Evolutionary conservation across 2,113 vertebrate species (phyloP), one percentile per base, ranked within the genome.

Genomic region (Xyliphius kryptos): DNA sequence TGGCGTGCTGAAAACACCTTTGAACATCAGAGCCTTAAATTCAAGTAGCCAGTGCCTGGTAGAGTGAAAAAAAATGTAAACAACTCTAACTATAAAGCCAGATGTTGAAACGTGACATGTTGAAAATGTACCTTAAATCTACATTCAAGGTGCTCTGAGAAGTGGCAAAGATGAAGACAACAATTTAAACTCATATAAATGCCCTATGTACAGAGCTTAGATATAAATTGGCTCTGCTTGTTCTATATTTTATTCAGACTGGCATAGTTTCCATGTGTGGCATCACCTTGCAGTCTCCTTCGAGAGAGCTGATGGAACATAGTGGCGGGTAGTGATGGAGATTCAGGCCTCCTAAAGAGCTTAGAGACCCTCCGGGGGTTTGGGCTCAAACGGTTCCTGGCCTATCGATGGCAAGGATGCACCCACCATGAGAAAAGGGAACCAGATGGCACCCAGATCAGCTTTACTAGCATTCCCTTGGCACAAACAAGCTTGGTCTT

Each of bases 401-500:
- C 71, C 71, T 75, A 63, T 71, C 65, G 51, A 56, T 55, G 37
- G 65, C 17, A 53, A 75, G 68, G 46, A 61, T 62, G 58, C 64
- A 71, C 71, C 72, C 64, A 32, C 60, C 69, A 67, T 61, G 68
- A 67, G 75, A 65, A 60, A 68, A 71, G 67, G 56, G 71, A 74
- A 75, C 71, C 75, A 79, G 73, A 79, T 77, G 75, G 75, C 74
- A 79, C 68, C 69, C 55, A 71, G 71, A 69, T 71, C 71, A 71
- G 72, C 48, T 63, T 65, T 66, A 70, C 73, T 67, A 73, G 61
- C 61, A 61, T 69, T 77, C 75, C 77, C 77, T 56, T 76, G 75
- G 75, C 75, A 77, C 73, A 68, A 70, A 76, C 78, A 79, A 73
- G 78, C 71, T 74, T 70, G 67, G 78, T 77, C 75, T 76, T 76